These are phyloP conservation scores for Erannis defoliaria DNA, from an alignment of 2,888 invertebrate genomes.

Conservation along the genomic window DNA sequence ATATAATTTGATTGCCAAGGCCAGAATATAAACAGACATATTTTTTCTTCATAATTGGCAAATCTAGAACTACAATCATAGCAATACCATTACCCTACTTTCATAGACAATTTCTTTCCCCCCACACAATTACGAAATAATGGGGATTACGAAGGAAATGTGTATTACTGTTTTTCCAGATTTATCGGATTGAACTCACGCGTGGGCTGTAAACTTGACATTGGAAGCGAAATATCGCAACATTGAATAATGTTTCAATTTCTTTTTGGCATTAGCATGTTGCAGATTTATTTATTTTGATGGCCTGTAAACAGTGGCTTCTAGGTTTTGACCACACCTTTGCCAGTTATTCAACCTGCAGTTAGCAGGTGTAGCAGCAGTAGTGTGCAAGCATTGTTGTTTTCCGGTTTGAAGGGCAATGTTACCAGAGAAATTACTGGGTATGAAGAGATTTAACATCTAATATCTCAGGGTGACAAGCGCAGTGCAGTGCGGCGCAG, in stretches of 20 bases:
- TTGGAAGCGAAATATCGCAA: conserved; percentile 50
- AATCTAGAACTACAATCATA: conserved; percentile 7
- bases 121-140: conserved; percentile 16
- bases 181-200: conserved; percentile 42
- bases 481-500: too few species aligned
- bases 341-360: too few species aligned
- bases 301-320: too few species aligned
- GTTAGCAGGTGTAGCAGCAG: too few species aligned
- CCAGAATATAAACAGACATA: too few species aligned
- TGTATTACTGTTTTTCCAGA: conserved; percentile 36
- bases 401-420: too few species aligned
- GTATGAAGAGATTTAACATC: too few species aligned
- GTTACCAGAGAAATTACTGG: too few species aligned
- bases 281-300: not conserved
- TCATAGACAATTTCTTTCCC: not conserved
- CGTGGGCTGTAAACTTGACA: conserved; percentile 53
- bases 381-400: too few species aligned
- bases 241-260: conserved; percentile 47
- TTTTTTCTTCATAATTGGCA: not conserved
- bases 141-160: conserved; percentile 19
- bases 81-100: conserved; percentile 23
- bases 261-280: conserved; percentile 11
- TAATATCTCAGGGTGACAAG: too few species aligned
- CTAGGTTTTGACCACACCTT: too few species aligned
- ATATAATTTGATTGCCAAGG: not conserved